phyloP scores from a whole-genome alignment of 1,140 invertebrate genomes.

The Drosophila sechellia region DNA sequence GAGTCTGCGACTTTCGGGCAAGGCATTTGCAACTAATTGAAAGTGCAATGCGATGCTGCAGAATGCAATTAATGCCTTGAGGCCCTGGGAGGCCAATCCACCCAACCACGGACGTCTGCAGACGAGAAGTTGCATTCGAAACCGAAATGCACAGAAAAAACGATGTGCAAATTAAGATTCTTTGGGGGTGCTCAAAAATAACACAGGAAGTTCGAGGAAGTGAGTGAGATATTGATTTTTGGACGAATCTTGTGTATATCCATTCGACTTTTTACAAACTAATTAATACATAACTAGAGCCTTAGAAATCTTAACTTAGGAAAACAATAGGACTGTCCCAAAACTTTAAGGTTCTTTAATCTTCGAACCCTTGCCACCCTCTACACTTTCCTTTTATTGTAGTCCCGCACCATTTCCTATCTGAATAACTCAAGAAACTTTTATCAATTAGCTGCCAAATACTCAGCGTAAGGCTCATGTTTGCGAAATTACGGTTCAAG shows the following conservation, averaged over 20 bases:
- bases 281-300: too few relatives aligned
- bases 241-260: background rate
- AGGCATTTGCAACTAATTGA: conserved; percentile 82
- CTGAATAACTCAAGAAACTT: conserved; percentile 27
- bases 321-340: background rate
- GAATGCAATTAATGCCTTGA: conserved; percentile 83
- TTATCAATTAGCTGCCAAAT: conserved; percentile 47
- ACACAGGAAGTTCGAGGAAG: background rate
- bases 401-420: background rate
- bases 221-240: background rate
- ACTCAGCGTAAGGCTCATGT: conserved; percentile 17
- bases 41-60: conserved; percentile 82
- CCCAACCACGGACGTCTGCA: background rate
- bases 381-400: background rate
- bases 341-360: background rate
- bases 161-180: background rate
- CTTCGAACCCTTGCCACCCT: background rate
- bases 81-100: conserved; percentile 17
- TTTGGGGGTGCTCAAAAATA: background rate
- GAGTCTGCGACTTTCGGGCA: conserved; percentile 25
- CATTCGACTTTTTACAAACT: background rate
- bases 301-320: too few relatives aligned
- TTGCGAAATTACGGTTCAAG: background rate
- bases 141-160: conserved; percentile 9
- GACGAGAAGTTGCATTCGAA: conserved; percentile 18